phyloP scores from a whole-genome alignment of 2,888 invertebrate genomes.

The Blastobasis lacticolella region DNA sequence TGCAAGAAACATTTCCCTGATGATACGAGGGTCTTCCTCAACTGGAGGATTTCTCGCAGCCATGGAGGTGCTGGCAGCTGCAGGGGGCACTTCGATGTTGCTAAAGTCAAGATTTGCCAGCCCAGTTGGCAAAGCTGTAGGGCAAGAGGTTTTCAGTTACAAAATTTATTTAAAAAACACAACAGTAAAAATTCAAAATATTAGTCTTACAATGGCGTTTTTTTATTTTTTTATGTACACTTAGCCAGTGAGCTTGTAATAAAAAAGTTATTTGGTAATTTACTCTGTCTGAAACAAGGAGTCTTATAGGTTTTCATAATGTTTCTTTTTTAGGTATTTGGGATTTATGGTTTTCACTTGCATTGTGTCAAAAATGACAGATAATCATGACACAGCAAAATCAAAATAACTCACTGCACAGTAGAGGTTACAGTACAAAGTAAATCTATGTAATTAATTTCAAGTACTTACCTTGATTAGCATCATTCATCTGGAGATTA shows the following conservation, averaged over 20 bases:
- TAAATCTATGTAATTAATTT: not conserved
- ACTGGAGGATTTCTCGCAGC: slow-evolving; percentile 51
- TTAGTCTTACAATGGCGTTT: not conserved
- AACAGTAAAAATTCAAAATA: not conserved
- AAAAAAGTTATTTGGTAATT: too few species aligned
- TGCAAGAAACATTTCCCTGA: slow-evolving; percentile 88
- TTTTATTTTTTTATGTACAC: not conserved
- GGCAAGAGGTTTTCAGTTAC: not conserved
- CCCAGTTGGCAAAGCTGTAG: slow-evolving; percentile 57
- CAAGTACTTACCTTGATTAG: slow-evolving; percentile 48
- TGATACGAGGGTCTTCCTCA: slow-evolving; percentile 88
- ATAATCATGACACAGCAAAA: slow-evolving; percentile 48
- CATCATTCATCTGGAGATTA: slow-evolving; percentile 45
- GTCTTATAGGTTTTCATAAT: too few species aligned
- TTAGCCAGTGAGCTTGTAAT: too few species aligned
- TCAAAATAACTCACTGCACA: not conserved
- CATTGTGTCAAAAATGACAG: slow-evolving; percentile 36
- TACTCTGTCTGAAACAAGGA: too few species aligned
- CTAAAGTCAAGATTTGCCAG: slow-evolving; percentile 87
- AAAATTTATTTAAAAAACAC: slow-evolving; percentile 3
- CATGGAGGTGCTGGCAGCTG: slow-evolving; percentile 50
- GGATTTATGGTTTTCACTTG: slow-evolving; percentile 6
- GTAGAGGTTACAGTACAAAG: slow-evolving; percentile 4
- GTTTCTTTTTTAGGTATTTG: too few species aligned
- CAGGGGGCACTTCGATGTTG: slow-evolving; percentile 88